phyloP scores from a whole-genome alignment of 1,140 invertebrate species.

The Nylanderia fulva region DNA sequence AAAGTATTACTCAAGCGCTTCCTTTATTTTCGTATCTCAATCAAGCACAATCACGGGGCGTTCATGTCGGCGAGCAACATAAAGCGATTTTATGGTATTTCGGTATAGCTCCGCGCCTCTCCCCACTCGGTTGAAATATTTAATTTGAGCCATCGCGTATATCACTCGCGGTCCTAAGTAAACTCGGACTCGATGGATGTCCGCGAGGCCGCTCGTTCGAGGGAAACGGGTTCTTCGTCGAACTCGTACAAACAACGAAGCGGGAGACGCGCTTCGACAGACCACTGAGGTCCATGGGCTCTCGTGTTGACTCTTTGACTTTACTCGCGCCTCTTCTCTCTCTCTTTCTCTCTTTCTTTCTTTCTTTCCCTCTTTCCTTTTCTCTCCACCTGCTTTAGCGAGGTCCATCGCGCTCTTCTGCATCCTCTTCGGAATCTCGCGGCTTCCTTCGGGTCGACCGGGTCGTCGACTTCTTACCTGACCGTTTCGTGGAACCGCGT shows the following conservation, averaged over 20 bases:
- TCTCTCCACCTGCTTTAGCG: conserved; percentile 37
- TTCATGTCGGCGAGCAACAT: conserved; percentile 31
- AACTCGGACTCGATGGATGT: conserved; percentile 75
- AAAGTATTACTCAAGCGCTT: too few species aligned
- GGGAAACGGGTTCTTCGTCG: conserved; percentile 79
- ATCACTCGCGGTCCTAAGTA: conserved; percentile 79
- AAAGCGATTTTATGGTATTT: conserved; percentile 67
- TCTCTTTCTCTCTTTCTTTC: background rate
- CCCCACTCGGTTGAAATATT: conserved; percentile 74
- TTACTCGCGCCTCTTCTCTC: conserved; percentile 74
- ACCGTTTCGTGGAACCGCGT: conserved; percentile 71
- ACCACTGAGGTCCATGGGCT: conserved; percentile 63
- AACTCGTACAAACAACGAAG: conserved; percentile 81
- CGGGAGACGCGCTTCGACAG: conserved; percentile 68
- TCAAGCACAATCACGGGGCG: background rate
- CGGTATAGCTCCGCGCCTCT: conserved; percentile 19
- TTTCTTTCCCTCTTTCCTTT: conserved; percentile 32
- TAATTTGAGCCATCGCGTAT: conserved; percentile 76
- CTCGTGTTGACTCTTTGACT: conserved; percentile 83
- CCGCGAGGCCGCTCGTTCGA: conserved; percentile 55
- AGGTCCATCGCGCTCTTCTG: conserved; percentile 44
- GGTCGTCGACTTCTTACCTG: conserved; percentile 75
- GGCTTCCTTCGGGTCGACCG: conserved; percentile 62
- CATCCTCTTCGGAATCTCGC: conserved; percentile 65
- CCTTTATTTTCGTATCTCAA: background rate